Evolutionary conservation across 2,113 vertebrate species (phyloP), one percentile per base, ranked within the genome.

Genomic region (Paramormyrops kingsleyae): DNA sequence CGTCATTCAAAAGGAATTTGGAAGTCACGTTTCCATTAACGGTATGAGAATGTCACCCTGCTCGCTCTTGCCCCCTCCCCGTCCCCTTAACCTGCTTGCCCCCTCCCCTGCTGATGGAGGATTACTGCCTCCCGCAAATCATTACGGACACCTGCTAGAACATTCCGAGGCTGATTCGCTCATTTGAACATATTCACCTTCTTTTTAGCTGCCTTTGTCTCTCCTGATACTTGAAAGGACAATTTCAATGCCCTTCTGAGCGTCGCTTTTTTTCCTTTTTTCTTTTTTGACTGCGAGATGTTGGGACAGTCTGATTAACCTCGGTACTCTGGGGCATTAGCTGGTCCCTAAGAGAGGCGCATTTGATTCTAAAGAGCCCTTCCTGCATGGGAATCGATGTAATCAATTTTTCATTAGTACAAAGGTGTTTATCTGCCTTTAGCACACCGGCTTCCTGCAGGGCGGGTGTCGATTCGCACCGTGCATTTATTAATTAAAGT

Each of bases 341-440:
- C 47, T 0, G 44, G 87, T 92, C 92, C 93, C 88, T 10, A 59
- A 91, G 94, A 94, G 70, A 89, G 27, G 89, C 90, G 93, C 90
- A 90, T 92, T 96, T 95, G 93, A 93, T 96, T 95, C 94, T 89
- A 92, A 92, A 93, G 93, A 93, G 91, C 93, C 91, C 93, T 93
- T 94, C 95, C 95, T 96, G 96, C 94, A 95, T 94, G 95, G 93
- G 92, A 96, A 95, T 97, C 97, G 94, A 97, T 97, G 95, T 95
- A 98, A 99, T 99, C 98, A 98, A 99, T 99, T 98, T 98, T 99
- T 98, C 99, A 99, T 99, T 99, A 99, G 96, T 94, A 95, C 94
- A 95, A 97, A 97, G 96, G 97, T 99, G 97, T 99, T 99, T 99
- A 99, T 99, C 99, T 97, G 97, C 95, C 93, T 97, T 97, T 95